phyloP scores from a whole-genome alignment of 2,113 vertebrate genomes.

The Chauna torquata region DNA sequence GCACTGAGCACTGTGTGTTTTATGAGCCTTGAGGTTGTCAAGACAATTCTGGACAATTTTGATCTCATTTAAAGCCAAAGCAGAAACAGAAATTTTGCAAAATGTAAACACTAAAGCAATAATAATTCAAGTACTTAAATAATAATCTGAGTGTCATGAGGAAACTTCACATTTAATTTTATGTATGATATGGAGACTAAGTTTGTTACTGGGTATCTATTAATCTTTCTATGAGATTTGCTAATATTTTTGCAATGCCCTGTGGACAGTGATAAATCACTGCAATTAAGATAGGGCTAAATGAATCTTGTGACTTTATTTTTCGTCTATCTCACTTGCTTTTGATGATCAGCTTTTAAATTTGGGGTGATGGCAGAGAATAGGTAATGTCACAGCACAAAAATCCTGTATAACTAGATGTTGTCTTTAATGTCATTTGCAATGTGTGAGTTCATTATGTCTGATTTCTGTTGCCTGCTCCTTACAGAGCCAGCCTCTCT shows the following conservation, averaged over 20 bases:
- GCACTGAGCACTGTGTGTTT: background rate
- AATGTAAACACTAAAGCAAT: background rate
- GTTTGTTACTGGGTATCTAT: constrained; percentile 37
- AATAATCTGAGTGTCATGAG: constrained; percentile 19
- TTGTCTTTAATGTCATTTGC: background rate
- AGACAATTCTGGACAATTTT: background rate
- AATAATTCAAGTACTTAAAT: constrained; percentile 30
- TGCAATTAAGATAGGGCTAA: constrained; percentile 43
- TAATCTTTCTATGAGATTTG: background rate
- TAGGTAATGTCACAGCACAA: background rate
- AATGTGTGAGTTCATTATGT: background rate
- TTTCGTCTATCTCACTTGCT: background rate
- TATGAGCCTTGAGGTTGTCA: background rate
- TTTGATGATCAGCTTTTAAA: constrained; percentile 17
- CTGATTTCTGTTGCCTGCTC: background rate
- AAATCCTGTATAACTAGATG: background rate
- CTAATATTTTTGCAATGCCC: constrained; percentile 47
- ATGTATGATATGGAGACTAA: background rate
- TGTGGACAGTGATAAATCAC: constrained; percentile 36
- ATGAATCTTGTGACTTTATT: constrained; percentile 29
- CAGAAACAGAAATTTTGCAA: background rate
- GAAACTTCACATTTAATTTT: constrained; percentile 58
- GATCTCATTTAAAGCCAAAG: background rate
- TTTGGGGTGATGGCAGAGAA: background rate
- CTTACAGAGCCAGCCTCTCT: background rate